Base-by-base conservation (phyloP, 2,113 vertebrate genomes). In the Brienomyrus longianalis region DNA sequence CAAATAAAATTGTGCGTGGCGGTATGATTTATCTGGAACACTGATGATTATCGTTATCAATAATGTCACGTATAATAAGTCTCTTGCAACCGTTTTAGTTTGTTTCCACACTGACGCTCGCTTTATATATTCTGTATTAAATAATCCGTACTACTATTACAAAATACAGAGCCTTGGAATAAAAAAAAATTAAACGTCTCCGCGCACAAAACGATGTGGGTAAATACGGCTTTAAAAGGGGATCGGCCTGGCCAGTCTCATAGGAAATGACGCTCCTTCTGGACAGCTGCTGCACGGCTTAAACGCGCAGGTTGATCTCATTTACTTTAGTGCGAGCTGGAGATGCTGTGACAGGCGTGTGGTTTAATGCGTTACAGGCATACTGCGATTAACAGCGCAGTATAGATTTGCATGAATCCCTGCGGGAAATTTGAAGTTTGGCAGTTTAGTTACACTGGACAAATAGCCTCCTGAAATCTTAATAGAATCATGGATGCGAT, bases 401-500 rank as follows among this genome's bases (percentile, higher is more conserved):
- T 8, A 9, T 43, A 83, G 77, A 15, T 83, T 83, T 45, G 77
- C 23, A 10, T 27, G 23, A 52, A n/a, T 86, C 7, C 52, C 7
- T 21, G 11, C 17, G n/a, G 47, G 85, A 86, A 27, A 35, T 86
- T 54, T 52, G 39, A 48, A 47, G 80, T 83, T 83, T 43, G 19
- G 17, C 43, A 10, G 80, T 23, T 83, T 83, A 45, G 31, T 45
- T 48, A 83, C 21, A 83, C 17, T 83, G 13, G 77, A 48, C 43
- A 45, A 23, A 86, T 11, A 52, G 48, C 10, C 19, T 7, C 27
- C 7, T 66, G 19, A 48, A 88, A 31, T 45, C 50, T 3, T 74
- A 31, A 3, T 35, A 74, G 86, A 91, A 77, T 39, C 84, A 95
- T 95, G 94, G 93, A 94, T 1, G 90, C 95, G 92, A 23, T 43